phyloP scores from a whole-genome alignment of 2,888 invertebrate genomes.

The Drosophila pegasa region DNA sequence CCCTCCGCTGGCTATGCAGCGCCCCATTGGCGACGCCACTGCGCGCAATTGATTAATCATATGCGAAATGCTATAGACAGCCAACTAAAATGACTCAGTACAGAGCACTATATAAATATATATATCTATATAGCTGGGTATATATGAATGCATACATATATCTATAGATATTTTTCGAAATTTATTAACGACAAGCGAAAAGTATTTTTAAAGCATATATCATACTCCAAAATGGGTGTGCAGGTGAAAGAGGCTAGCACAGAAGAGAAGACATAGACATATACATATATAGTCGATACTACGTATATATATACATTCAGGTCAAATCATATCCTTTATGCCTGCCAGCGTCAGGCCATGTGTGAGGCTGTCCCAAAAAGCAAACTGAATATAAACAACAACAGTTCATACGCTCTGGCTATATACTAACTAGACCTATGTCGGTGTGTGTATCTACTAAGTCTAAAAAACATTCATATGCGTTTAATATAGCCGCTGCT shows the following conservation, averaged over 20 bases:
- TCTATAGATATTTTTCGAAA: slow-evolving; percentile 50
- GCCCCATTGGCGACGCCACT: slow-evolving; percentile 43
- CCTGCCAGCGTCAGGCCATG: slow-evolving; percentile 26
- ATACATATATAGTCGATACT: neutral
- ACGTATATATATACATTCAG: slow-evolving; percentile 41
- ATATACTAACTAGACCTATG: slow-evolving; percentile 31
- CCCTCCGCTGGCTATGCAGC: neutral
- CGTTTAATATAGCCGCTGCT: slow-evolving; percentile 79
- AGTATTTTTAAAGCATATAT: slow-evolving; percentile 67
- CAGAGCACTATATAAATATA: slow-evolving; percentile 9
- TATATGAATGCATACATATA: slow-evolving; percentile 8
- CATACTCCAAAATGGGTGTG: slow-evolving; percentile 55
- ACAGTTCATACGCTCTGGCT: slow-evolving; percentile 21
- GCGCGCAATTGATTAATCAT: slow-evolving; percentile 70
- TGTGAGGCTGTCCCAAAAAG: slow-evolving; percentile 25
- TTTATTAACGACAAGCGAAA: slow-evolving; percentile 71
- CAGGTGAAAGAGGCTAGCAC: slow-evolving; percentile 35
- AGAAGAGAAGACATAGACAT: neutral
- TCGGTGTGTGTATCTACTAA: slow-evolving; percentile 57
- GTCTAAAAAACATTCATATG: slow-evolving; percentile 80
- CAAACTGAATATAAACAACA: slow-evolving; percentile 35
- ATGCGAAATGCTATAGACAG: slow-evolving; percentile 60
- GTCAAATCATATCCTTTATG: slow-evolving; percentile 34
- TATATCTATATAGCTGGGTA: neutral
- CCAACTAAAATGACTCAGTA: slow-evolving; percentile 66